Evolutionary conservation across 2,113 vertebrate species (phyloP).

Genomic region (Chionis minor): DNA sequence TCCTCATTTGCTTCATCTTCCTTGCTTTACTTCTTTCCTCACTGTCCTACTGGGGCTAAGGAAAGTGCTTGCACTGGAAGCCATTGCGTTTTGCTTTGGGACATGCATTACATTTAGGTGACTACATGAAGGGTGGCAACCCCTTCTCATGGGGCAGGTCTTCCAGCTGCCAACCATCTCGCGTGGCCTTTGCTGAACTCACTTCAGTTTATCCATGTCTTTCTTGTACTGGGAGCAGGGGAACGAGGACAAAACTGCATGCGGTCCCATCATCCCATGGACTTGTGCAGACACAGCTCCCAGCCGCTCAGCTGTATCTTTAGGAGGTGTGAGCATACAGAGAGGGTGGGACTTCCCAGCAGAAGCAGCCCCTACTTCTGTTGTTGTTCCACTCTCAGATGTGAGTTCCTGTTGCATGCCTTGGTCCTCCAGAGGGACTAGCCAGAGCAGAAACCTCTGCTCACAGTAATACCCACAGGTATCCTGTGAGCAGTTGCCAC

Average conservation of each 20-base stretch:
- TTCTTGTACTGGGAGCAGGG: not conserved
- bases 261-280: not conserved
- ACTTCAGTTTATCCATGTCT: not conserved
- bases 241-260: not conserved
- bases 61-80: not conserved
- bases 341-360: not conserved
- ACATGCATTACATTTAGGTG: not conserved
- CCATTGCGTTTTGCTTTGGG: not conserved
- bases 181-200: not conserved
- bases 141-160: rapidly evolving
- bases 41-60: not conserved
- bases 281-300: not conserved
- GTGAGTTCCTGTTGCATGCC: not conserved
- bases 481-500: not conserved
- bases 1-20: not conserved
- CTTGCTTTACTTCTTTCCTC: not conserved
- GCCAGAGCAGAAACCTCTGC: not conserved
- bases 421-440: not conserved
- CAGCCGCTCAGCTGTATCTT: not conserved
- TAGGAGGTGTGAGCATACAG: not conserved
- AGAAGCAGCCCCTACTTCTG: not conserved
- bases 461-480: not conserved
- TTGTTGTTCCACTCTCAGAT: not conserved
- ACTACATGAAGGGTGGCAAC: not conserved
- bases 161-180: not conserved